A percentile compares a stretch with the other conserved stretches of the same genome.
Evolutionary conservation across 2,888 invertebrate genomes (phyloP).

Genomic region (Ryuthela nishihirai): DNA sequence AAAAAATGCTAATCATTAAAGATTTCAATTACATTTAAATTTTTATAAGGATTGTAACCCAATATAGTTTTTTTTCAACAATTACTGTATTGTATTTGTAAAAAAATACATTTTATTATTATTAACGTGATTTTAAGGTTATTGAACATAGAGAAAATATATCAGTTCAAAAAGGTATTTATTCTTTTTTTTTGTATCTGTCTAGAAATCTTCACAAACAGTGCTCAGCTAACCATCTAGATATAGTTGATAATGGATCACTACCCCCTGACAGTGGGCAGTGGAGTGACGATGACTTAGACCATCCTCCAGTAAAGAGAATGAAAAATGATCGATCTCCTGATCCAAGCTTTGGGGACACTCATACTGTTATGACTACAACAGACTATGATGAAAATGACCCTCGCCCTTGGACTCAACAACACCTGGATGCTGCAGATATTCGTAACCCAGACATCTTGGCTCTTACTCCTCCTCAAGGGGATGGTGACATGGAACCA

Average conservation of each 20-base stretch:
- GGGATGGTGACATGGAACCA: conserved; percentile 58
- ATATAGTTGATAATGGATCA: conserved; percentile 58
- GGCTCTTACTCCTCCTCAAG: conserved; percentile 67
- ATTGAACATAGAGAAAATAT: too few relatives aligned
- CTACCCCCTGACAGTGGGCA: conserved; percentile 48
- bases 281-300: conserved; percentile 80
- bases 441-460: conserved; percentile 65
- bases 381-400: conserved; percentile 78
- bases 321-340: conserved; percentile 51
- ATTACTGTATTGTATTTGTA: too few relatives aligned
- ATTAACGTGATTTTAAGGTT: too few relatives aligned
- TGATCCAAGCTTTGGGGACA: conserved; percentile 62
- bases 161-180: too few relatives aligned
- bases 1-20: too few relatives aligned
- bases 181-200: too few relatives aligned
- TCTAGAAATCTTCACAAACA: conserved; percentile 44
- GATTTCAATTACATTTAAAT: too few relatives aligned
- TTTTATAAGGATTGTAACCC: too few relatives aligned
- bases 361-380: conserved; percentile 72
- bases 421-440: conserved; percentile 87
- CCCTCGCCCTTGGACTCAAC: conserved; percentile 84
- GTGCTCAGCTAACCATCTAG: conserved; percentile 67
- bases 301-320: conserved; percentile 76
- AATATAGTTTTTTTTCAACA: too few relatives aligned
- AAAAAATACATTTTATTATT: too few relatives aligned